Percentiles rank a stretch among this genome's conserved stretches.
phyloP scores from a whole-genome alignment of 2,888 invertebrate genomes.

The Cephus spinipes region DNA sequence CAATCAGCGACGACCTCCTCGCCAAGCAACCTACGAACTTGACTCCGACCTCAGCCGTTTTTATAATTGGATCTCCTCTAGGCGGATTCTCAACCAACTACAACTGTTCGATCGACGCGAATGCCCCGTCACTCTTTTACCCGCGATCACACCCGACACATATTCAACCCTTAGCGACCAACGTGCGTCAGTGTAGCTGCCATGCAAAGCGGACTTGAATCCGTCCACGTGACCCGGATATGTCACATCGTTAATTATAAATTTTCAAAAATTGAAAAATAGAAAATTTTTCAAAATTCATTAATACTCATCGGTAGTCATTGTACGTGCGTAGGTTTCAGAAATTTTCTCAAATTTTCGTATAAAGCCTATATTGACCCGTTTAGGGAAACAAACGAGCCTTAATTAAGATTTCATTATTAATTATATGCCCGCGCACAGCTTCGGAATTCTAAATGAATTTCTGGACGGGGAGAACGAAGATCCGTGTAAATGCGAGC shows the following conservation, averaged over 20 bases:
- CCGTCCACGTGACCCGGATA: neutral
- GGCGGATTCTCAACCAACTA: conserved; percentile 1
- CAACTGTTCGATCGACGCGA: neutral
- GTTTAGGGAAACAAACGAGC: too few relatives aligned
- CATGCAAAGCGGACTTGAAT: neutral
- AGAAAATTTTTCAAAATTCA: too few relatives aligned
- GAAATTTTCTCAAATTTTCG: too few relatives aligned
- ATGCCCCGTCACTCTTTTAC: neutral
- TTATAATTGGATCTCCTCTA: conserved; percentile 17
- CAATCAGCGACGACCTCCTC: neutral
- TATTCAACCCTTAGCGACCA: neutral
- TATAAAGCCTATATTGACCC: too few relatives aligned
- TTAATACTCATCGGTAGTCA: too few relatives aligned
- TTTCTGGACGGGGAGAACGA: too few relatives aligned
- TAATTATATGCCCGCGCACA: too few relatives aligned
- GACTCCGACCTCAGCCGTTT: conserved; percentile 16
- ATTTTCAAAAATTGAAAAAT: too few relatives aligned
- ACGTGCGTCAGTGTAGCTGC: neutral
- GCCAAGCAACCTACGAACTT: conserved; percentile 15
- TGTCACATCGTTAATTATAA: too few relatives aligned
- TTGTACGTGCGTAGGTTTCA: too few relatives aligned
- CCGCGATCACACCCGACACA: neutral
- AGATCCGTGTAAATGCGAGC: neutral
- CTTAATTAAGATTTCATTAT: too few relatives aligned
- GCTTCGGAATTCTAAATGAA: too few relatives aligned